These are phyloP conservation scores for Notolabrus celidotus DNA, from an alignment of 2,797 vertebrate species.

Conservation along the genomic window DNA sequence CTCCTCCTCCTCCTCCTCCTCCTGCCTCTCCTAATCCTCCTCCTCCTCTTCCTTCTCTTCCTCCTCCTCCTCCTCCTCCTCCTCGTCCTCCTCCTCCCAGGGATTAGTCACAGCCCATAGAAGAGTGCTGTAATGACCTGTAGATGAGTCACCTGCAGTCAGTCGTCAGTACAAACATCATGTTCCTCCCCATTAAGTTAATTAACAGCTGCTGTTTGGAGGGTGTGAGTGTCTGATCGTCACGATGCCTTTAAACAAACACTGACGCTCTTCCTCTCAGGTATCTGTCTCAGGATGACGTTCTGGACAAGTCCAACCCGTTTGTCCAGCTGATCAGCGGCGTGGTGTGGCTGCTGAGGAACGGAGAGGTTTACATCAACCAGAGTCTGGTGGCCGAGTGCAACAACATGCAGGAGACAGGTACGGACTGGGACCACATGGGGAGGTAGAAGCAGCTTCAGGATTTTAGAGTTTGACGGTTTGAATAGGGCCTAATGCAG, in stretches of 20 bases:
- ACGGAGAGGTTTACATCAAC: constrained; percentile 88
- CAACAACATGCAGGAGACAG: constrained; percentile 87
- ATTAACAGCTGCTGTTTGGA: neutral
- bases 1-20: neutral
- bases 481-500: no score
- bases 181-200: neutral
- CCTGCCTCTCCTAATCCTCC: no score
- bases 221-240: neutral
- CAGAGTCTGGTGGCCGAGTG: constrained; percentile 90
- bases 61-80: no score
- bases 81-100: neutral
- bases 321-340: constrained; percentile 95
- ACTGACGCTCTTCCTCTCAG: constrained; percentile 69
- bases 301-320: constrained; percentile 88
- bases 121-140: neutral
- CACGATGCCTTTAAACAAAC: neutral
- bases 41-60: neutral
- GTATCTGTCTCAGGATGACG: constrained; percentile 93
- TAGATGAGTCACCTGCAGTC: constrained; percentile 3
- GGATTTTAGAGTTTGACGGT: no score
- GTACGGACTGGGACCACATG: no score
- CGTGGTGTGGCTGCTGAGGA: constrained; percentile 94
- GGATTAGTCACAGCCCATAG: neutral
- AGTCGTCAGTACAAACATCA: neutral
- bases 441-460: no score